These are phyloP conservation scores for Drosophila tsacasi DNA, from an alignment of 1,140 invertebrate species.

Conservation along the genomic window DNA sequence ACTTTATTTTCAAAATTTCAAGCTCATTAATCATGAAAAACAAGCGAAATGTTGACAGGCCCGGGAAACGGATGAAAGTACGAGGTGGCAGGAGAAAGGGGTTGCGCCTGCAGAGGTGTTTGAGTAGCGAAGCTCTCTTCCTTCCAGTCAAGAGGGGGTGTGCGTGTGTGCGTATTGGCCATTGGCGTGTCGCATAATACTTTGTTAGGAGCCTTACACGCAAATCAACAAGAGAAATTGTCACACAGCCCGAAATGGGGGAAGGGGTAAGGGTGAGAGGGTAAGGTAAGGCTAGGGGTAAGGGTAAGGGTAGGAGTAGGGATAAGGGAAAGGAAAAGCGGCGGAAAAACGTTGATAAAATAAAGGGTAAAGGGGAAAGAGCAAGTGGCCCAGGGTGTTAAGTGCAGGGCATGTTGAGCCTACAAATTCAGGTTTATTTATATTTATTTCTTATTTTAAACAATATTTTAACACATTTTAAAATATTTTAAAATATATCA, in stretches of 20 bases:
- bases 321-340: neutral
- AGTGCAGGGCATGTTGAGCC: constrained; percentile 1
- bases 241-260: constrained; percentile 16
- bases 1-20: constrained; percentile 69
- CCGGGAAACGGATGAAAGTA: neutral
- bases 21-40: constrained; percentile 67
- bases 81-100: neutral
- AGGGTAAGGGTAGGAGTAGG: no score
- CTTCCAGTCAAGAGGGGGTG: neutral
- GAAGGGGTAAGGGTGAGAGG: no score
- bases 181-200: constrained; percentile 52
- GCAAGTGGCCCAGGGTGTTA: neutral
- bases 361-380: no score
- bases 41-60: constrained; percentile 45
- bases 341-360: constrained; percentile 34
- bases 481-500: neutral
- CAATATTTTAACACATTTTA: no score
- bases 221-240: constrained; percentile 52
- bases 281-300: no score
- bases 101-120: neutral
- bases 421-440: neutral
- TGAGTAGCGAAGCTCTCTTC: neutral
- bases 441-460: neutral
- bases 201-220: constrained; percentile 61
- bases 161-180: constrained; percentile 10